Base-by-base conservation (phyloP, 2,888 invertebrate species). In the Creontiades dilutus region DNA sequence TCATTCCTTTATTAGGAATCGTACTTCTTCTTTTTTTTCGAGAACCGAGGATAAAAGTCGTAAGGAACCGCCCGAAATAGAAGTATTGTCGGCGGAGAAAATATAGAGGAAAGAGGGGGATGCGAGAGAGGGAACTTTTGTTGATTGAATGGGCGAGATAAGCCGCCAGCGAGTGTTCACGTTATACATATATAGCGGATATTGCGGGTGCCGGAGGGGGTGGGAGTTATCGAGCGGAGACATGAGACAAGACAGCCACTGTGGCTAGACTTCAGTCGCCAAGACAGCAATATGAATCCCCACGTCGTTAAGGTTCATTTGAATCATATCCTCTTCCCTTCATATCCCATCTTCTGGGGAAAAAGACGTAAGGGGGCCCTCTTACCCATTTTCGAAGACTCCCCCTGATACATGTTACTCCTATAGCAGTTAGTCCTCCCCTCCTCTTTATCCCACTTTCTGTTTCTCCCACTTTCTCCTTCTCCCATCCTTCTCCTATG, bases 271-370 rank as follows among this genome's bases (percentile, higher is more conserved):
- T 81, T 19, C 46, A 84, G 89, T 89, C 84, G 89, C 89, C 84
- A 84, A 48, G 84, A 76, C 46, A 75, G 89, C 89, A 89, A 84
- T 89, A 89, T 89, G 89, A 89, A 84, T 75, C 82, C 84, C 75
- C 89, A 68, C 52, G 89, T 89, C 89, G 89, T 89, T 84, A 89
- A 84, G 89, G 84, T 89, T 89, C 89, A 89, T 89, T 89, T 89
- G 89, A 89, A 89, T 89, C 89, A 89, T 89, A 89, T 89, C 89
- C 89, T 13, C 78, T 80, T 88, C 88, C 78, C 88, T 78, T 85
- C 85, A 85, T 85, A 61, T 85, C 57, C 85, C 14, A 37, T 27
- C 23, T 48, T 81, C 23, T 9, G 27, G 68, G 23, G 23, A 12
- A 12, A 57, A n/a, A 57, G 37, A 37, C 37, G 37, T 37, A 37